Evolutionary conservation across 2,797 vertebrate genomes (phyloP), one percentile per base, ranked within the genome.

Genomic region (Fistularia commersonii): DNA sequence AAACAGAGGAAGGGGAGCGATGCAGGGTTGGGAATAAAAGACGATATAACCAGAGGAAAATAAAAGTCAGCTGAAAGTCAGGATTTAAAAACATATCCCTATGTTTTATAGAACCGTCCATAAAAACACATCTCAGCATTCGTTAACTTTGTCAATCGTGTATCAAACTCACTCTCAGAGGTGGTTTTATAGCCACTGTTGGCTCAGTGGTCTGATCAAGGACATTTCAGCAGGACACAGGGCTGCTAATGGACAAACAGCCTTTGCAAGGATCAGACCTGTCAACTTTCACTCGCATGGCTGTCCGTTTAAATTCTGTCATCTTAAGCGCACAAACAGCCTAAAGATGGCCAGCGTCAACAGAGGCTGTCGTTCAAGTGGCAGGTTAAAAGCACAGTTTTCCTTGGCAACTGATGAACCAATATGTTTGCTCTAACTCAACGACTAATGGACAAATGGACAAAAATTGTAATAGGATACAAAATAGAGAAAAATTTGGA

Each of bases 191-290:
- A 54, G 38, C 8, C 6, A 32, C n/a, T 38, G 5, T 14, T 10
- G 11, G 44, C 34, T 61, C 12, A 13, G 41, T 48, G 31, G 40
- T 6, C 3, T 1, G 35, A 51, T 72, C 73, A 82, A 84, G 69
- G 71, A 64, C 72, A 66, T 58, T 63, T 67, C n/a, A 41, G 23
- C 34, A 36, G 50, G 48, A 68, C 51, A 60, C 57, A 15, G 5
- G 40, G 37, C 53, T 50, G 39, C 6, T 69, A 72, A 81, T 69
- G 59, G 73, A 78, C 66, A 70, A 7, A 11, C 44, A 49, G 63
- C 48, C 45, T 72, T 69, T 50, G 44, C 45, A 56, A 48, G 50
- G 53, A 72, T 76, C 61, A 59, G 57, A 69, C 33, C 51, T 70
- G 74, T 71, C 74, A 73, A 44, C 41, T 57, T 32, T 44, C 41